Base-by-base conservation (phyloP, 2,113 vertebrate species). In the Apistogramma diplotaenia region DNA sequence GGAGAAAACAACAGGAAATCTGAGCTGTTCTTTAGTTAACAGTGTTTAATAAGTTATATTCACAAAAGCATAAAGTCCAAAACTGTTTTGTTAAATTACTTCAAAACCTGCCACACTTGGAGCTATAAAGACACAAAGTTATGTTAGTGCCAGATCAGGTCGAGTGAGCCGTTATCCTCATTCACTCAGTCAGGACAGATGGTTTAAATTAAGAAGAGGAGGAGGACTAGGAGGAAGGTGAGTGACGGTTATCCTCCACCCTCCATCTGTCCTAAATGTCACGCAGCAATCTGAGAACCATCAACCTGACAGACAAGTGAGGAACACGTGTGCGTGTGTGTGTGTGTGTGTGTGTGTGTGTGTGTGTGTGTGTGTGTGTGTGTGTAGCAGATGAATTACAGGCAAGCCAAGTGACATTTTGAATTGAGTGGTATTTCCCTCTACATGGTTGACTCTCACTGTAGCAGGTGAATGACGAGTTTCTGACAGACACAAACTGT, bases 221-320 rank as follows among this genome's bases (percentile, higher is more conserved):
- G 55, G 81, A 61, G 49, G 1, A 67, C 37, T 67, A 55, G 76
- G 58, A 74, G 75, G 83, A 74, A 83, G 87, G 84, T 76, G 82
- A 82, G 80, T 65, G 80, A 72, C 84, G 84, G 89, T 86, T 81
- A 92, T 87, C 86, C 90, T 83, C 81, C 79, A 76, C 53, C 82
- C 54, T 85, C 79, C 76, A 89, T 90, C 89, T 87, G 85, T 87
- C 87, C 81, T 85, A 79, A 86, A 91, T 86, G 86, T 92, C 89
- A 89, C 57, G 10, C 74, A 85, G 89, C 88, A 89, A 91, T 90
- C 89, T 89, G 89, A 92, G 86, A 92, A 81, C 81, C 78, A 89
- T 88, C 87, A 81, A 79, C 67, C 78, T 54, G 65, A 83, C 16
- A n/a, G 74, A 81, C 67, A 74, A 89, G 58, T 81, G 82, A 86